phyloP scores from a whole-genome alignment of 2,113 vertebrate species.

The Cyphomyrus discorhynchus region DNA sequence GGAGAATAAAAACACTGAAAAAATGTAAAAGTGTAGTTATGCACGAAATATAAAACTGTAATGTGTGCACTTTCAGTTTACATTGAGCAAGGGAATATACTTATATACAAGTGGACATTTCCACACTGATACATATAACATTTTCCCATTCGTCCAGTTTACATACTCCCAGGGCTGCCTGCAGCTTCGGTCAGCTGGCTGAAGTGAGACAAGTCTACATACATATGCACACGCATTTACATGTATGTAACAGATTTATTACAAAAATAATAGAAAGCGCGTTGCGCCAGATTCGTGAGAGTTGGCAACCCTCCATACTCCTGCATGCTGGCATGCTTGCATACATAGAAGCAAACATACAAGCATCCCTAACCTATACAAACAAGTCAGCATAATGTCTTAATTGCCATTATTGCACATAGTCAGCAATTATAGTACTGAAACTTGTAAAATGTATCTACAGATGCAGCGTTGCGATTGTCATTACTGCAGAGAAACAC shows the following conservation, averaged over 20 bases:
- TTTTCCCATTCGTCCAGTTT: not conserved
- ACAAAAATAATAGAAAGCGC: not conserved
- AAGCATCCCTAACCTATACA: too few relatives aligned
- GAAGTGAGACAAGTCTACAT: not conserved
- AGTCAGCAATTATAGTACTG: not conserved
- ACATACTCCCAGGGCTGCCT: not conserved
- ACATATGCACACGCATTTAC: not conserved
- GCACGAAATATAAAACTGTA: not conserved
- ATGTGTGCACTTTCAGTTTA: not conserved
- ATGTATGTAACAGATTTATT: not conserved
- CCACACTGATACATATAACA: not conserved
- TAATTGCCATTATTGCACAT: not conserved
- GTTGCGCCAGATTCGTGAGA: not conserved
- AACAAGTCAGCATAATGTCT: not conserved
- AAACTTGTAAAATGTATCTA: not conserved
- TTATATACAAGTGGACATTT: not conserved
- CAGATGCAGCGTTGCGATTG: not conserved
- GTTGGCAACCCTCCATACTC: not conserved
- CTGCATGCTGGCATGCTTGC: too few relatives aligned
- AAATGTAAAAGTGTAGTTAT: not conserved
- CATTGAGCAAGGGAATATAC: not conserved
- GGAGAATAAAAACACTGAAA: not conserved
- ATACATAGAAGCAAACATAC: too few relatives aligned
- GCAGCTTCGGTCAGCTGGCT: not conserved
- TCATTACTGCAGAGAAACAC: not conserved